These are phyloP conservation scores for Mellivora capensis DNA, from an alignment of 2,113 vertebrate genomes.

Conservation along the genomic window DNA sequence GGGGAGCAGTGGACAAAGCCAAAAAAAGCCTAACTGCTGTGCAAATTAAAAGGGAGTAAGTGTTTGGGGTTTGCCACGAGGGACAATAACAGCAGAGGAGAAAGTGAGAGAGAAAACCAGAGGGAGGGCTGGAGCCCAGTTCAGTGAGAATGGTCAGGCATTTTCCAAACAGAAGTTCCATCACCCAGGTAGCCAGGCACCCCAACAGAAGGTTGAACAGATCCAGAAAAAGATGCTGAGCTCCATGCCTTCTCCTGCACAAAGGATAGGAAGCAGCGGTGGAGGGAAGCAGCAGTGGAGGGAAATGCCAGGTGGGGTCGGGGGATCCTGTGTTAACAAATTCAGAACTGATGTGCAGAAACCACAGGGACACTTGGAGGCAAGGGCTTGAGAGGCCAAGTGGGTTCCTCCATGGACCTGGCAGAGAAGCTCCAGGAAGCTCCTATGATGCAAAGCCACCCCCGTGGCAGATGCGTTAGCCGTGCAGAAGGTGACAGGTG, in stretches of 20 bases:
- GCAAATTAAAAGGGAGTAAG: neutral
- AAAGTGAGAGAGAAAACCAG: neutral
- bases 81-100: neutral
- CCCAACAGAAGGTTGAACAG: rapidly evolving
- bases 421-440: neutral
- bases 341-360: rapidly evolving
- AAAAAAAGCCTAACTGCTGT: rapidly evolving
- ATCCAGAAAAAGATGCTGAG: neutral
- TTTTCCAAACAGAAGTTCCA: neutral
- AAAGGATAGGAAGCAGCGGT: neutral
- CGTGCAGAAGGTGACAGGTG: rapidly evolving
- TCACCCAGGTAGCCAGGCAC: rapidly evolving
- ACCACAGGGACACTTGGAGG: too few relatives aligned
- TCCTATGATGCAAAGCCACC: neutral
- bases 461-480: rapidly evolving
- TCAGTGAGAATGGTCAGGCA: rapidly evolving
- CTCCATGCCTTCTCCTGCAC: rapidly evolving
- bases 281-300: rapidly evolving
- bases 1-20: too few relatives aligned
- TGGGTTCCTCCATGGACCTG: neutral
- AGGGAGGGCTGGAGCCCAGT: neutral
- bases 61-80: neutral
- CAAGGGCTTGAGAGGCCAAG: neutral
- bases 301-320: neutral
- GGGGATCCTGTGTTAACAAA: neutral